A percentile compares a stretch with the other conserved stretches of the same genome.
Evolutionary conservation across 2,797 vertebrate species (phyloP).

Genomic region (Parauchenoglanis punctatus): DNA sequence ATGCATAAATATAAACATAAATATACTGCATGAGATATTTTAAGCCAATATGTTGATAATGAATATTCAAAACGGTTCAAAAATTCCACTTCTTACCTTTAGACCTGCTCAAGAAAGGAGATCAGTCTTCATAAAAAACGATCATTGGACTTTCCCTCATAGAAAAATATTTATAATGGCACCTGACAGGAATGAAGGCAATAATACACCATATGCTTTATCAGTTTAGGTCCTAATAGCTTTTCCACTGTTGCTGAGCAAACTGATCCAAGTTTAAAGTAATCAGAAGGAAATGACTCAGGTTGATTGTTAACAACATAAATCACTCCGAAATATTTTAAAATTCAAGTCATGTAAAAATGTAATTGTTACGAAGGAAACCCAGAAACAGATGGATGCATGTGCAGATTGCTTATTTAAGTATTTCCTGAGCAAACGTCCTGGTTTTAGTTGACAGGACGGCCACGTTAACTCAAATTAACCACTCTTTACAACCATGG

Average conservation of each 20-base stretch:
- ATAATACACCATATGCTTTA: constrained; percentile 22
- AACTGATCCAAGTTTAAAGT: not conserved
- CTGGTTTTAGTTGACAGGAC: not conserved
- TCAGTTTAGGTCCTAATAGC: constrained; percentile 29
- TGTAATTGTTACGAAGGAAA: not conserved
- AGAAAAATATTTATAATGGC: constrained; percentile 25
- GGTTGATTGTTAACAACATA: not conserved
- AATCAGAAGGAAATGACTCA: not conserved
- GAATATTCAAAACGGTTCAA: not conserved
- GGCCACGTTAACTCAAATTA: not conserved
- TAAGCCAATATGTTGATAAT: not conserved
- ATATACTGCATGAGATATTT: not conserved
- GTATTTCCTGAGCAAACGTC: not conserved
- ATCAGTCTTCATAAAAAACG: constrained; percentile 10
- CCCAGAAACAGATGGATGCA: not conserved
- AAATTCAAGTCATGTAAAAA: not conserved
- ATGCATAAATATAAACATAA: not conserved
- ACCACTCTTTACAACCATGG: not conserved
- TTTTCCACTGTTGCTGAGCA: constrained; percentile 32
- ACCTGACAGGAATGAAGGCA: not conserved
- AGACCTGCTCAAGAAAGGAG: not conserved
- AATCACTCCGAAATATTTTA: not conserved
- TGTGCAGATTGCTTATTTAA: not conserved
- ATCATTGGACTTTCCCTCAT: constrained; percentile 40
- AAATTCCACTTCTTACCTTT: not conserved